Percentiles rank a stretch among this genome's conserved stretches.
Evolutionary conservation across 2,888 invertebrate species (phyloP).

Genomic region (Scaptomyza parva): DNA sequence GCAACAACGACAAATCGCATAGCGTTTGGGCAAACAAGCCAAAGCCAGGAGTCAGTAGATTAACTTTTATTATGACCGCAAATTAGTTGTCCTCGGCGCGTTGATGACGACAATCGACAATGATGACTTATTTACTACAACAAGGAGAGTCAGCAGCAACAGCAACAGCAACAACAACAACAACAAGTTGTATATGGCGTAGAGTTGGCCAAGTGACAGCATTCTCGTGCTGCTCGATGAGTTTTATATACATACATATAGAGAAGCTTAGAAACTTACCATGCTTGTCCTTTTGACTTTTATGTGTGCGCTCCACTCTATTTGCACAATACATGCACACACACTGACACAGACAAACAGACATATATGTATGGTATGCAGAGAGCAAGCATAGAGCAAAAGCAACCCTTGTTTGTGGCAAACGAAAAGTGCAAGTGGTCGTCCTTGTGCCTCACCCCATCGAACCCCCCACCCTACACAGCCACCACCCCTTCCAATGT

Average conservation of each 20-base stretch:
- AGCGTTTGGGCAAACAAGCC: slow-evolving; percentile 29
- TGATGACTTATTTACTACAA: slow-evolving; percentile 78
- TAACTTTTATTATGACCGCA: slow-evolving; percentile 83
- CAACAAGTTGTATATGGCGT: slow-evolving; percentile 46
- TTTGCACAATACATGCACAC: slow-evolving; percentile 49
- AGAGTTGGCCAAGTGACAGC: slow-evolving; percentile 45
- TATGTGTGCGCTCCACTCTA: slow-evolving; percentile 56
- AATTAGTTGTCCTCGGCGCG: slow-evolving; percentile 82
- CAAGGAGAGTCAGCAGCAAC: slow-evolving; percentile 32
- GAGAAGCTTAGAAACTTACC: slow-evolving; percentile 45
- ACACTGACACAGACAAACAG: slow-evolving; percentile 16
- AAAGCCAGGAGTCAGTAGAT: slow-evolving; percentile 77
- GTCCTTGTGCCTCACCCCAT: slow-evolving; percentile 30
- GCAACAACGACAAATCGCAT: slow-evolving; percentile 33
- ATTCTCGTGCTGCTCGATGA: slow-evolving; percentile 28
- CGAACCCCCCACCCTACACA: slow-evolving; percentile 5
- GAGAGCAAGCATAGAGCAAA: slow-evolving; percentile 44
- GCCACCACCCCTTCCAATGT: background rate
- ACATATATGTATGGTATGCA: slow-evolving; percentile 10
- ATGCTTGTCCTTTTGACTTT: slow-evolving; percentile 64
- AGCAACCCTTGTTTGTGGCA: slow-evolving; percentile 72
- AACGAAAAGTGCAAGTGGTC: slow-evolving; percentile 80
- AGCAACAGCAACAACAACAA: slow-evolving; percentile 15
- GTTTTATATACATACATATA: slow-evolving; percentile 15
- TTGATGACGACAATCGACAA: slow-evolving; percentile 80